Evolutionary conservation across 2,888 invertebrate genomes (phyloP), one percentile per base, ranked within the genome.

Genomic region (Pinctada fucata): DNA sequence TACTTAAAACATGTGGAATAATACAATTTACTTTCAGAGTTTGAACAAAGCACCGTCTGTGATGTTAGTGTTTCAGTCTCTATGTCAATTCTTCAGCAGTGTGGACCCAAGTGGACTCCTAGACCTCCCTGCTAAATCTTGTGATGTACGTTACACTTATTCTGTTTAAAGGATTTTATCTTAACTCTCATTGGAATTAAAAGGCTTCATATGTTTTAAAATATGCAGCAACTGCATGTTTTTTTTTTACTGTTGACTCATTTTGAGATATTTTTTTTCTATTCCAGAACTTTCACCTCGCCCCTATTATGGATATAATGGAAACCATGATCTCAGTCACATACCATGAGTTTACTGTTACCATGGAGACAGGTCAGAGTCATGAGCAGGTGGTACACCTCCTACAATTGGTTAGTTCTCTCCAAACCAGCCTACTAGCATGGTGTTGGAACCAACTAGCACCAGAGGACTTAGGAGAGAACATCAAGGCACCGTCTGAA

Each of bases 71-170:
- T 91, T 91, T 87, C 91, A 92, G 87, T 92, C 91, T 3, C 83
- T 92, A 70, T 92, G 92, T 83, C 91, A 91, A 85, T 92, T 91
- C 88, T 92, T 91, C 86, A 91, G 91, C 79, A 85, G 88, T 77
- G 91, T 91, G 8, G 91, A 92, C 72, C 91, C 92, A 13, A 88
- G 88, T 50, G 91, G 91, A 45, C 84, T 92, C 6, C 86, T 92
- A 8, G 90, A 91, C 72, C 84, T 92, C 5, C 92, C 92, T 0
- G 84, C 84, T 75, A 72, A 81, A 48, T 82, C 87, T 3, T 72
- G 82, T 65, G 82, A 88, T 84, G 90, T 90, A 77, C 78, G 83
- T 79, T 16, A 31, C 31, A 31, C 31, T 31, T 31, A 31, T 31
- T 31, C 31, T 31, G 31, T 31, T 31, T 31, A 8, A 65, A 3